Evolutionary conservation across 2,113 vertebrate genomes (phyloP), one percentile per base, ranked within the genome.

Genomic region (human): DNA sequence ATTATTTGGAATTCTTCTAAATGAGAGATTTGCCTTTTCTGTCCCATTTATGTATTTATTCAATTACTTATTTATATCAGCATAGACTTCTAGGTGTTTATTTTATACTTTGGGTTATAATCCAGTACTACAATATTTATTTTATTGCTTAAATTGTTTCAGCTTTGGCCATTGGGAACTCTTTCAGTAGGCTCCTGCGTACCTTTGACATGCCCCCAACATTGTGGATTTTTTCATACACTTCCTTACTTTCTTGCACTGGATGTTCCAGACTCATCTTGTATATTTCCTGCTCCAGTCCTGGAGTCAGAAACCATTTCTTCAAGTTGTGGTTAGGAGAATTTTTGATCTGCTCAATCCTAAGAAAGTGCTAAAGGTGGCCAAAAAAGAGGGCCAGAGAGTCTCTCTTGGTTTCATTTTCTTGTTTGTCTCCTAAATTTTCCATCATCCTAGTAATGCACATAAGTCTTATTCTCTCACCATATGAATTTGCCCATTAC

Each of bases 21-120:
- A 40, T 23, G 22, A 22, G 20, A 87, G 25, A 78, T 97, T 55
- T 52, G 0, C 35, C 18, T 79, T 23, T 90, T 82, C 27, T 73
- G 38, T 25, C 80, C 16, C 55, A 43, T 55, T 76, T 73, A 73
- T 80, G 45, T 45, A 64, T 79, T 78, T 64, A 73, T 78, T 73
- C 38, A 57, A 10, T 79, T 5, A 40, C 59, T 90, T 61, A 81
- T 85, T 95, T 52, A 40, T 43, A 55, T 75, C 30, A 52, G 35
- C 81, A 68, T 45, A 80, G 5, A 75, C 13, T 84, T 35, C 20
- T 75, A 50, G 8, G 5, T 55, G 78, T 43, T 90, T 82, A 93
- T 84, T 88, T 73, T 89, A 70, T 64, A 70, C 32, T 86, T 96
- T 55, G 9, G 32, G 23, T 83, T 84, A n/a, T 66, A 96, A 84